Evolutionary conservation across 2,888 invertebrate species (phyloP).

Genomic region (Ethmia dodecea): DNA sequence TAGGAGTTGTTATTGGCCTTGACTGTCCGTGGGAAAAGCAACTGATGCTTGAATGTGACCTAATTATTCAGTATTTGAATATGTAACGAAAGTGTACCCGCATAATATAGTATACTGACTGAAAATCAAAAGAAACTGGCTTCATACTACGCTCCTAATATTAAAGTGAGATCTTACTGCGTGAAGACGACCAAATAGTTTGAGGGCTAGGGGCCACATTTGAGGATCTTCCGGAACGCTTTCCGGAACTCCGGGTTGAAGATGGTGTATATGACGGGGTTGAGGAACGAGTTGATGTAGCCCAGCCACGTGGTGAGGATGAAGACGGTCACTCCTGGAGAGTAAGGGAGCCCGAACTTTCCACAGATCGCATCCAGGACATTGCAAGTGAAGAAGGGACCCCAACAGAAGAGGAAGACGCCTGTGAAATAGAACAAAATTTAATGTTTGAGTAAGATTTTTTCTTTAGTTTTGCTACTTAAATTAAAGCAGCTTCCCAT

Average conservation of each 20-base stretch:
- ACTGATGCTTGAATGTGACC: not conserved
- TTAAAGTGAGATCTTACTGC: constrained; percentile 50
- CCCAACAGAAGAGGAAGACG: constrained; percentile 98
- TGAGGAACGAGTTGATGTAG: constrained; percentile 97
- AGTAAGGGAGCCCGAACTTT: constrained; percentile 86
- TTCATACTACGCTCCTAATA: too few species aligned
- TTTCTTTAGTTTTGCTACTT: too few species aligned
- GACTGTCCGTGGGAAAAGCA: not conserved
- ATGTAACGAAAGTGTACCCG: not conserved
- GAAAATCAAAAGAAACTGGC: too few species aligned
- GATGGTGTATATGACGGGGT: constrained; percentile 96
- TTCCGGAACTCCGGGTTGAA: constrained; percentile 98
- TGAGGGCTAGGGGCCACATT: constrained; percentile 77
- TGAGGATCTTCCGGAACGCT: constrained; percentile 96
- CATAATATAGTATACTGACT: not conserved
- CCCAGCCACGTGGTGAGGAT: constrained; percentile 98
- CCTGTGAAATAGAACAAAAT: too few species aligned
- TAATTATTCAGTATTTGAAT: not conserved
- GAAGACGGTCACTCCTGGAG: constrained; percentile 92
- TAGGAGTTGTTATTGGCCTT: not conserved
- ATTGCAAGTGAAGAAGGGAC: constrained; percentile 99
- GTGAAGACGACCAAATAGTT: constrained; percentile 66
- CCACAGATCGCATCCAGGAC: constrained; percentile 98
- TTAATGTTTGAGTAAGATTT: too few species aligned
- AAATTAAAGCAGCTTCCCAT: too few species aligned